Percentiles rank a stretch among this genome's conserved stretches.
These are phyloP conservation scores for Drosophila obscura DNA, from an alignment of 1,140 invertebrate species.

Conservation along the genomic window DNA sequence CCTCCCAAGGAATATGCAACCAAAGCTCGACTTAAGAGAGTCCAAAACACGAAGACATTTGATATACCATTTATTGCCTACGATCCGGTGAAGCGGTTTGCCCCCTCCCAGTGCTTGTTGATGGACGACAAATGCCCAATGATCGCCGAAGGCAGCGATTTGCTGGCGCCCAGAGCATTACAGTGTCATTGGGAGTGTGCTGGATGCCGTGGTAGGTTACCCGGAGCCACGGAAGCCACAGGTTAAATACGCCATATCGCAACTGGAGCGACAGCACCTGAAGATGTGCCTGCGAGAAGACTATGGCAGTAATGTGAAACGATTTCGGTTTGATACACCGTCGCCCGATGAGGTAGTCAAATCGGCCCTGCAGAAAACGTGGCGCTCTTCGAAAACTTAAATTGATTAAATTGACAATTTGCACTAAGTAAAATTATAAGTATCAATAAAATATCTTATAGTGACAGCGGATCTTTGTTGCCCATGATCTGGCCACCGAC, in stretches of 20 bases:
- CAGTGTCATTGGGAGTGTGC: slow-evolving; percentile 43
- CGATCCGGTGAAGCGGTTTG: slow-evolving; percentile 23
- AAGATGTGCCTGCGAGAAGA: slow-evolving; percentile 43
- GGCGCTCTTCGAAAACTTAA: slow-evolving; percentile 58
- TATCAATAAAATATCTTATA: slow-evolving; percentile 14
- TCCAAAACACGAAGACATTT: slow-evolving; percentile 39
- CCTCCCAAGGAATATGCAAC: slow-evolving; percentile 56
- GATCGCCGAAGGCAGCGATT: not conserved
- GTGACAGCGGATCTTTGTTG: not conserved
- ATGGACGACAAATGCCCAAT: not conserved
- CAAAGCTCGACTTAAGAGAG: slow-evolving; percentile 33
- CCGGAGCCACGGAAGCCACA: slow-evolving; percentile 36
- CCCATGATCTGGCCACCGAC: not conserved
- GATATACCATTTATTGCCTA: slow-evolving; percentile 75
- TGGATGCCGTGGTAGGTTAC: slow-evolving; percentile 49
- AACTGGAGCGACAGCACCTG: slow-evolving; percentile 39
- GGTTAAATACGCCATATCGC: slow-evolving; percentile 40
- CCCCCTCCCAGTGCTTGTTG: slow-evolving; percentile 7
- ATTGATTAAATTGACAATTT: slow-evolving; percentile 34
- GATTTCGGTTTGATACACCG: slow-evolving; percentile 70
- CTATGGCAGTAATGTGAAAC: slow-evolving; percentile 59
- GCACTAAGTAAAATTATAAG: slow-evolving; percentile 5
- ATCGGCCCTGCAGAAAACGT: slow-evolving; percentile 58
- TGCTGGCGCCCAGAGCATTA: slow-evolving; percentile 11
- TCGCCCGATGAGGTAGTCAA: slow-evolving; percentile 76